Percentiles rank a stretch among this genome's conserved stretches.
Evolutionary conservation across 1,140 invertebrate genomes (phyloP).

Genomic region (Drosophila lowei): DNA sequence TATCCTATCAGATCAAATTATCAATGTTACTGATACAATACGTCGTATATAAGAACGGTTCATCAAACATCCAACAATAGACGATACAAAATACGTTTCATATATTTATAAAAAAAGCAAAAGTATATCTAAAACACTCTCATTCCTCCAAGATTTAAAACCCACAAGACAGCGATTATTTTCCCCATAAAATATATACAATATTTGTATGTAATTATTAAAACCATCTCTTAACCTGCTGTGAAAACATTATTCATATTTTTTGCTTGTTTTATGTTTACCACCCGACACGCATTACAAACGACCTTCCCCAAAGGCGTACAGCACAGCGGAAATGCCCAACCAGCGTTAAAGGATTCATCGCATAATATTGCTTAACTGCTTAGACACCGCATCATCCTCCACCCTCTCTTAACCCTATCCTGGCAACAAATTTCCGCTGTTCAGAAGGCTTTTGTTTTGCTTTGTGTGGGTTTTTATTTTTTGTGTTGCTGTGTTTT

Average conservation of each 20-base stretch:
- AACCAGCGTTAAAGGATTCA: slow-evolving; percentile 28
- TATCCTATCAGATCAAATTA: too few species aligned
- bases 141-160: too few species aligned
- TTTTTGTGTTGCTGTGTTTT: slow-evolving; percentile 17
- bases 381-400: slow-evolving; percentile 8
- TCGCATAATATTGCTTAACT: slow-evolving; percentile 15
- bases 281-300: slow-evolving; percentile 9
- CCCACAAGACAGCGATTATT: too few species aligned
- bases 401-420: neutral
- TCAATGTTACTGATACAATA: too few species aligned
- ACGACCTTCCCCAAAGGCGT: slow-evolving; percentile 6
- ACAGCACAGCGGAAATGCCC: slow-evolving; percentile 10
- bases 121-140: too few species aligned
- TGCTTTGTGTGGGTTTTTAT: slow-evolving; percentile 12
- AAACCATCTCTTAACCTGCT: slow-evolving; percentile 28
- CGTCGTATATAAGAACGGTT: too few species aligned
- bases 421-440: slow-evolving; percentile 33
- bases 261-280: slow-evolving; percentile 2
- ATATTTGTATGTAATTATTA: too few species aligned
- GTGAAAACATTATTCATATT: slow-evolving; percentile 21
- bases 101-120: too few species aligned
- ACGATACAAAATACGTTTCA: too few species aligned
- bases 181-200: too few species aligned
- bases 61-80: too few species aligned
- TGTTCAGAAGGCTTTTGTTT: slow-evolving; percentile 7